Base-by-base conservation (phyloP, 2,113 vertebrate genomes). In the Vidua chalybeata region DNA sequence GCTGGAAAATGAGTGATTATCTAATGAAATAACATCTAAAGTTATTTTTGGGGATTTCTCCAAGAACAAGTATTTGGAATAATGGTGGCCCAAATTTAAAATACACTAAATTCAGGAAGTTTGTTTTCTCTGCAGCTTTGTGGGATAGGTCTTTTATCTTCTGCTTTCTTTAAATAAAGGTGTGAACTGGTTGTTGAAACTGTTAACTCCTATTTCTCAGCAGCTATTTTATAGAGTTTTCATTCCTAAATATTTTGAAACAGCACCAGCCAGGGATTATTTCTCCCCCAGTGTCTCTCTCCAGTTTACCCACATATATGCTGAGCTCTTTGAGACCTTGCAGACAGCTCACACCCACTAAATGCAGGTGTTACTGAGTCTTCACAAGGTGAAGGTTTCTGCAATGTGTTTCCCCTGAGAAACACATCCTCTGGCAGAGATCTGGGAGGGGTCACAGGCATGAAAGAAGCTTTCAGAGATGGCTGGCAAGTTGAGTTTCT, bases 321-420 rank as follows among this genome's bases (percentile, higher is more conserved):
- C 22, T 66, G 68, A 3, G 3, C 12, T 62, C 68, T 66, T 82
- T 16, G 28, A 55, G 84, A 28, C 31, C 26, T 8, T 49, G 18
- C 11, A 62, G 43, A n/a, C 31, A 35, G 45, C 46, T 26, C 26
- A 28, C 5, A 5, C 15, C 15, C 52, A 51, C 49, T 16, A 37
- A 56, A 37, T 9, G 24, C 37, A 10, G 11, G 13, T 28, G 37
- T 16, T 35, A 49, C 6, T 0, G 0, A 41, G 46, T 2, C 43
- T 45, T 72, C 49, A 31, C 15, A 54, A 37, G 41, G 30, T 37
- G 24, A 68, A 64, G 46, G 55, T 48, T 76, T 35, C 68, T 45
- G 43, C 45, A 43, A 14, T 8, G 55, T n/a, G n/a, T n/a, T n/a
- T n/a, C n/a, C n/a, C 11, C 30, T 24, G 21, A 56, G 80, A 66